These are phyloP conservation scores for Rhinophrynus dorsalis DNA, from an alignment of 2,797 vertebrate genomes.

Conservation along the genomic window DNA sequence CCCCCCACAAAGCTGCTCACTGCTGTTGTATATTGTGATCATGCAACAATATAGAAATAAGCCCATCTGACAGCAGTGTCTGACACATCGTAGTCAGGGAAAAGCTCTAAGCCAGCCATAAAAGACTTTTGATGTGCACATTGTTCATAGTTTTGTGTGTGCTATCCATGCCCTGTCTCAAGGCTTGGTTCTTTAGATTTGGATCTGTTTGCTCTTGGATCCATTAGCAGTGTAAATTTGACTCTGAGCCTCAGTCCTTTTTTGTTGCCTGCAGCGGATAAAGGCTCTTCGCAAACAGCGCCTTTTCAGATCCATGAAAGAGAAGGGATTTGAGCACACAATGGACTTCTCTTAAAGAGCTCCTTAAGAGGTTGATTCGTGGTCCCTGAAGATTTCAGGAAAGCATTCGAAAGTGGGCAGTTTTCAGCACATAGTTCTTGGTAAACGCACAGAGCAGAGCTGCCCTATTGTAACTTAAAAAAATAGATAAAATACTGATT, in stretches of 20 bases:
- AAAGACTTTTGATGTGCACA: constrained; percentile 38
- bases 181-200: constrained; percentile 17
- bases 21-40: not conserved
- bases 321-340: constrained; percentile 29
- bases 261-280: not conserved
- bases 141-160: not conserved
- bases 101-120: constrained; percentile 10
- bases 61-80: constrained; percentile 11
- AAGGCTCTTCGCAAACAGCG: constrained; percentile 19
- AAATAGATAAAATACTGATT: constrained; percentile 36
- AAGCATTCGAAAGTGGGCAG: not conserved
- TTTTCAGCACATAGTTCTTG: not conserved
- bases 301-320: constrained; percentile 26
- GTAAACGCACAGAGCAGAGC: not conserved
- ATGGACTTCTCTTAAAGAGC: constrained; percentile 24
- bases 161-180: not conserved
- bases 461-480: not conserved
- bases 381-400: not conserved
- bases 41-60: not conserved
- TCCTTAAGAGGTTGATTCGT: constrained; percentile 9
- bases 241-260: constrained; percentile 11
- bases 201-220: constrained; percentile 36
- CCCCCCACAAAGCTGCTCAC: not conserved
- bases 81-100: constrained; percentile 21
- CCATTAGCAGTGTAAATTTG: constrained; percentile 37